Percentiles rank a stretch among this genome's conserved stretches.
These are phyloP conservation scores for Sphenopsis melanotis DNA, from an alignment of 2,797 vertebrate genomes.

Conservation along the genomic window DNA sequence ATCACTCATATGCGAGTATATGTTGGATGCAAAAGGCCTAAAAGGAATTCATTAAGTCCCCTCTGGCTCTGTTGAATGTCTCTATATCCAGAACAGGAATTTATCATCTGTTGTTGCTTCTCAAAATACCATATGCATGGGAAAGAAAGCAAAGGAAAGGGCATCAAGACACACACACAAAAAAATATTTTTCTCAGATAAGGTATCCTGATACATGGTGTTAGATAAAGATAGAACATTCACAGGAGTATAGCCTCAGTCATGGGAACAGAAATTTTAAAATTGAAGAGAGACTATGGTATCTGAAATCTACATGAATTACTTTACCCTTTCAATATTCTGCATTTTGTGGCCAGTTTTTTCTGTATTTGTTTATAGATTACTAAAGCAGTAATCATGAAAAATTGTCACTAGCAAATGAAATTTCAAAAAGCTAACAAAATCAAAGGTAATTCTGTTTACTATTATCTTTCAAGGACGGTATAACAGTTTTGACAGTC, in stretches of 20 bases:
- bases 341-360: not conserved
- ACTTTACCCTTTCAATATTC: not conserved
- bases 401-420: not conserved
- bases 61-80: not conserved
- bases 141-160: not conserved
- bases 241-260: not conserved
- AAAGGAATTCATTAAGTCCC: not conserved
- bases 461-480: not conserved
- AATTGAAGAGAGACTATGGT: not conserved
- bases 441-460: conserved; percentile 1
- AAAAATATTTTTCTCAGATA: not conserved
- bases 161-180: not conserved
- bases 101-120: not conserved
- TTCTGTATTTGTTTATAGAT: not conserved
- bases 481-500: not conserved
- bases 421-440: not conserved
- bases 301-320: not conserved
- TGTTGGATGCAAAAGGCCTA: not conserved
- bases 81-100: not conserved
- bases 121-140: not conserved
- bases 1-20: not conserved
- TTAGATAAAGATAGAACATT: not conserved
- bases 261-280: not conserved
- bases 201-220: not conserved
- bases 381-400: not conserved